Evolutionary conservation across 2,888 invertebrate genomes (phyloP).

Genomic region (Lasioglossum vierecki): DNA sequence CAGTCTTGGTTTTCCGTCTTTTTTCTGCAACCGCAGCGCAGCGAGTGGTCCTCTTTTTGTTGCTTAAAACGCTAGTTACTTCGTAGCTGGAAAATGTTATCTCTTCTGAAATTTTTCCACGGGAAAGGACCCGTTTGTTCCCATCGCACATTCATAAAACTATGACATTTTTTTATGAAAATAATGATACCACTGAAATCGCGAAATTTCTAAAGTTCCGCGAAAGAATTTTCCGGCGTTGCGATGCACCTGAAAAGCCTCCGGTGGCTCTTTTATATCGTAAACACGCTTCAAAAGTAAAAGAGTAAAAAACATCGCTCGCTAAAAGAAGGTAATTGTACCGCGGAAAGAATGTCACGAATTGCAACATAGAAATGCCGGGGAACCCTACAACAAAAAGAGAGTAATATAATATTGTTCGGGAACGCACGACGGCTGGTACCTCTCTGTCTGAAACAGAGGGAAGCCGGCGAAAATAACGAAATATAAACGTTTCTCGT

Average conservation of each 20-base stretch:
- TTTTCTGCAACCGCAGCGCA: slow-evolving; percentile 1
- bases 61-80: slow-evolving; percentile 20
- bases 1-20: neutral
- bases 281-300: slow-evolving; percentile 33
- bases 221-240: slow-evolving; percentile 17
- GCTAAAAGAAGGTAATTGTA: slow-evolving; percentile 12
- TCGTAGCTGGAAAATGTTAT: neutral
- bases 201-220: slow-evolving; percentile 34
- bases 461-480: neutral
- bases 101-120: slow-evolving; percentile 19
- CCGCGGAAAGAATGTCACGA: slow-evolving; percentile 10
- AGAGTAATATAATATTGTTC: slow-evolving; percentile 1
- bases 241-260: slow-evolving; percentile 22
- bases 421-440: neutral
- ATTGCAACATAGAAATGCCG: neutral
- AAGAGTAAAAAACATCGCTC: slow-evolving; percentile 36
- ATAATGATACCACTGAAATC: slow-evolving; percentile 9
- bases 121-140: slow-evolving; percentile 26
- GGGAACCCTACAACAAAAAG: neutral
- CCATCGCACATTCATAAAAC: slow-evolving; percentile 26
- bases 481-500: neutral
- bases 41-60: slow-evolving; percentile 12
- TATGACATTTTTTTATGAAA: slow-evolving; percentile 23
- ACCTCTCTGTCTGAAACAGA: neutral
- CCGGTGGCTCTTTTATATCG: slow-evolving; percentile 27